A percentile compares a stretch with the other conserved stretches of the same genome.
phyloP scores from a whole-genome alignment of 1,140 invertebrate genomes.

The Rhyacophila brunnea region DNA sequence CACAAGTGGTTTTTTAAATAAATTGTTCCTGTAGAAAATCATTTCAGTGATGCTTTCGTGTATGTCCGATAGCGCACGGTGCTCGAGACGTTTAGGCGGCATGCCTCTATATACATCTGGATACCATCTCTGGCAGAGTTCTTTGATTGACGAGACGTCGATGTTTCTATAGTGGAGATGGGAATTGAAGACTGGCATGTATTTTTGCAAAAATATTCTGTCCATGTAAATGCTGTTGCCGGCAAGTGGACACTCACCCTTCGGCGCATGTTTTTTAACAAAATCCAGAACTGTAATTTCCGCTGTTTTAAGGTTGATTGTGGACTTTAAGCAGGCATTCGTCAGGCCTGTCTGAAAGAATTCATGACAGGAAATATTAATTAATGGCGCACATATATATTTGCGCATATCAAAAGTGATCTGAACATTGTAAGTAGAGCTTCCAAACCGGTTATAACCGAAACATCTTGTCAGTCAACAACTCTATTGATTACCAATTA shows the following conservation, averaged over 20 bases:
- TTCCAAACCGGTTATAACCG: no score
- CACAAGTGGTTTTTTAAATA: conserved; percentile 18
- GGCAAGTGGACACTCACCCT: conserved; percentile 71
- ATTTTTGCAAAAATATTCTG: conserved; percentile 71
- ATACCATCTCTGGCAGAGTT: conserved; percentile 79
- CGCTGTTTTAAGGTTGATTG: conserved; percentile 62
- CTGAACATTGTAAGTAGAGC: no score
- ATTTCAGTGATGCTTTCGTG: conserved; percentile 84
- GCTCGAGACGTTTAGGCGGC: conserved; percentile 66
- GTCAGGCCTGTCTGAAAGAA: conserved; percentile 73
- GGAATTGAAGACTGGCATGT: conserved; percentile 71
- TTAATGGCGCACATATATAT: no score
- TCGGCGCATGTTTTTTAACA: conserved; percentile 65
- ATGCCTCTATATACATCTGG: conserved; percentile 54
- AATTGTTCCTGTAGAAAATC: conserved; percentile 60
- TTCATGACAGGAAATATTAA: no score
- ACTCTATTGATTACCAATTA: no score
- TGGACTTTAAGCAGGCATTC: conserved; percentile 67
- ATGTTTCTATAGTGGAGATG: conserved; percentile 92
- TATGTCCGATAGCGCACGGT: conserved; percentile 82
- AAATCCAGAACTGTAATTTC: conserved; percentile 74
- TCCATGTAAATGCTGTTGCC: conserved; percentile 92
- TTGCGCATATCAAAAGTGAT: no score
- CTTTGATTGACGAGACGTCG: conserved; percentile 90
- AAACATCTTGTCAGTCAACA: no score